A percentile compares a stretch with the other conserved stretches of the same genome.
Conservation (phyloP, 2,888 invertebrate genomes). For the Drosophila anomelani region DNA sequence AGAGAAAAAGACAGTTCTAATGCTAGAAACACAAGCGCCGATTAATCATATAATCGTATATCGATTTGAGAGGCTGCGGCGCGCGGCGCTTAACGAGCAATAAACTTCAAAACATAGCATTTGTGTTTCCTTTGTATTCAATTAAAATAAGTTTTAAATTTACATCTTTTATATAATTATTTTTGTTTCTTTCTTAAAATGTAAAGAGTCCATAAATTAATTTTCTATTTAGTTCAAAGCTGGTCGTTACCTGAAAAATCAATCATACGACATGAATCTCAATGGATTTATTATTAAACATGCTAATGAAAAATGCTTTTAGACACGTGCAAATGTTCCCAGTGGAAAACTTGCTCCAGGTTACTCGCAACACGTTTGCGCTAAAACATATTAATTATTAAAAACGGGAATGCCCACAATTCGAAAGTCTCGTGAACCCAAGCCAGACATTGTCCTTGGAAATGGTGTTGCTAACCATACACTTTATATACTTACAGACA, state of each 20-base stretch:
- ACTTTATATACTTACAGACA: background rate
- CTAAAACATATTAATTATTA: constrained; percentile 9
- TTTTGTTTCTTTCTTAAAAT: no score
- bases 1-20: constrained; percentile 17
- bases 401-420: constrained; percentile 25
- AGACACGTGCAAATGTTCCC: constrained; percentile 11
- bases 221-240: background rate
- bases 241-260: background rate
- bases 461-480: background rate
- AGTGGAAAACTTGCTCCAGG: constrained; percentile 2
- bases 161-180: no score
- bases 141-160: no score
- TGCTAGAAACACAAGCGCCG: constrained; percentile 4
- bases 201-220: no score
- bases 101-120: background rate
- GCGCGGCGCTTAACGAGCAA: background rate
- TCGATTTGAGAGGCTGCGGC: constrained; percentile 5
- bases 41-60: constrained; percentile 3
- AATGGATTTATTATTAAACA: background rate
- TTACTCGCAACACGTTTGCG: constrained; percentile 11
- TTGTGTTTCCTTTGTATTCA: no score
- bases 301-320: constrained; percentile 7
- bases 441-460: constrained; percentile 27
- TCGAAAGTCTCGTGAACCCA: constrained; percentile 13
- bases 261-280: background rate